A percentile compares a stretch with the other conserved stretches of the same genome.
phyloP scores from a whole-genome alignment of 2,888 invertebrate genomes.

The Zootermopsis nevadensis region DNA sequence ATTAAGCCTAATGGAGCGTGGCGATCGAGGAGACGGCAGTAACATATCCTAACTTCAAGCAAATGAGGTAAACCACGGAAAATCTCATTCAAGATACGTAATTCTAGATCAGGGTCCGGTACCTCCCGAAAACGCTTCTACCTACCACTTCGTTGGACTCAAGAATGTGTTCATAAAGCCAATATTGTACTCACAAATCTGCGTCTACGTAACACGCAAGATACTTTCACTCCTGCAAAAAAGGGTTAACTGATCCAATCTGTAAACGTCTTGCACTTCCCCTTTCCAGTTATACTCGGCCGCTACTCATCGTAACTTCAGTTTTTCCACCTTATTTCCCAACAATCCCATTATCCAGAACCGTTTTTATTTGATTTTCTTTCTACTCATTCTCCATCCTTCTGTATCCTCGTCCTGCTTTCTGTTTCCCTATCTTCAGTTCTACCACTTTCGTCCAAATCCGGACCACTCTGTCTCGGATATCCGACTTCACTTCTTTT shows the following conservation, averaged over 20 bases:
- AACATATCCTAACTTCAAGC: too few relatives aligned
- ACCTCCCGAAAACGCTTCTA: too few relatives aligned
- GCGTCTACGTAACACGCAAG: neutral
- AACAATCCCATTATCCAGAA: constrained; percentile 50
- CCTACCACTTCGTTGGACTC: neutral
- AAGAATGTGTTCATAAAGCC: neutral
- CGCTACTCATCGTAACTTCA: neutral
- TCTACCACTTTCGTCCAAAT: neutral
- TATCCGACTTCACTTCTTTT: neutral
- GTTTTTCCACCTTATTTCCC: constrained; percentile 50
- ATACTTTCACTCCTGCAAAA: neutral
- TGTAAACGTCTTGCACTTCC: constrained; percentile 4
- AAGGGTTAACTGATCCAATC: neutral
- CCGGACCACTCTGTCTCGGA: neutral
- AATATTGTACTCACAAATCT: neutral
- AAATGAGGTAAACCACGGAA: too few relatives aligned
- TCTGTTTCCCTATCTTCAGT: neutral
- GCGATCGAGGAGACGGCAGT: too few relatives aligned
- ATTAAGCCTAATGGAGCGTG: too few relatives aligned
- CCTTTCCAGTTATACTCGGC: constrained; percentile 2
- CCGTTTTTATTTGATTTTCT: constrained; percentile 19
- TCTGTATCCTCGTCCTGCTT: neutral
- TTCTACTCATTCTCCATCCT: neutral
- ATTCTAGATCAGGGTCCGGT: too few relatives aligned
- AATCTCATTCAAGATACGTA: too few relatives aligned